Evolutionary conservation across 2,113 vertebrate genomes (phyloP).

Genomic region (Gila orcuttii): DNA sequence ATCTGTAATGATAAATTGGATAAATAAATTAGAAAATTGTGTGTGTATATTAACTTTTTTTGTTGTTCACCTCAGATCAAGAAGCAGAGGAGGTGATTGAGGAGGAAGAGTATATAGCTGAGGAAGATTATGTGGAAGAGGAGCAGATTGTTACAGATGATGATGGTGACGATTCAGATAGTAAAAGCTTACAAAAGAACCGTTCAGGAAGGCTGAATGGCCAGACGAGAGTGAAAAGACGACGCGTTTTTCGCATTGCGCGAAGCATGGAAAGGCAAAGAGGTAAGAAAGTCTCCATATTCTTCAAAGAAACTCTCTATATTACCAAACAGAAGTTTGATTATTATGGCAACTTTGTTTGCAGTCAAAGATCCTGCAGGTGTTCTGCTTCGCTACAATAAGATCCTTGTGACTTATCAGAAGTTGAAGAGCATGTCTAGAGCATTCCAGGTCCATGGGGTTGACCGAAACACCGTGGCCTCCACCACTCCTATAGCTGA

Average conservation of each 20-base stretch:
- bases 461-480: constrained; percentile 89
- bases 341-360: neutral
- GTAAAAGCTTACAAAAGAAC: constrained; percentile 68
- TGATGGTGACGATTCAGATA: constrained; percentile 59
- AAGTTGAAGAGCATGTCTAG: constrained; percentile 89
- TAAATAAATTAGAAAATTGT: neutral
- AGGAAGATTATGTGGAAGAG: constrained; percentile 76
- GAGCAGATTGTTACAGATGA: constrained; percentile 65
- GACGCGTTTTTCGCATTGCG: constrained; percentile 81
- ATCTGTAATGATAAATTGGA: neutral
- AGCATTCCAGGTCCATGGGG: constrained; percentile 86
- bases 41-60: neutral
- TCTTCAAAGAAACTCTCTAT: neutral
- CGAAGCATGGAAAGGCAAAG: constrained; percentile 84
- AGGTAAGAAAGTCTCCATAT: constrained; percentile 68
- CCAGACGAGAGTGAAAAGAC: constrained; percentile 76
- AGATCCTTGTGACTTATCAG: constrained; percentile 89
- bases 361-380: constrained; percentile 87
- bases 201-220: constrained; percentile 67
- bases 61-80: neutral
- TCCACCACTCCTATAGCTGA: constrained; percentile 89
- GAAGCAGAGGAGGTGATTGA: constrained; percentile 65
- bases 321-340: no score
- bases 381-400: constrained; percentile 87
- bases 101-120: constrained; percentile 75